These are phyloP conservation scores for Hyperopisus bebe DNA, from an alignment of 2,113 vertebrate genomes.

Conservation along the genomic window DNA sequence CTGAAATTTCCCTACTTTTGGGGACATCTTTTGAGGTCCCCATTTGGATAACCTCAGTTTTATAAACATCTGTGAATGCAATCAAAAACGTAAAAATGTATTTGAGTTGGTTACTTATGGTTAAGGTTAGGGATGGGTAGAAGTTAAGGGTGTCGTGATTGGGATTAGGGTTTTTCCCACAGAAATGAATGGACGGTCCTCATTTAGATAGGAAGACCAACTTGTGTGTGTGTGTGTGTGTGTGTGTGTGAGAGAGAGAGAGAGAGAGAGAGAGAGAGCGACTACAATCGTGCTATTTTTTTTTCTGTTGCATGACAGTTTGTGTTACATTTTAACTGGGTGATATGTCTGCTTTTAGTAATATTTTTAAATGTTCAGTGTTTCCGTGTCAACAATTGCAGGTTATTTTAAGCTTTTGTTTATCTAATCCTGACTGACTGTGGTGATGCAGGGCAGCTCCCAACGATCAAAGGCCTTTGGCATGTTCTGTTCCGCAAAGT, in stretches of 20 bases:
- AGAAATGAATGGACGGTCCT: not conserved
- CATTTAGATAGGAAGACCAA: not conserved
- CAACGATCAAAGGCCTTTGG: conserved; percentile 38
- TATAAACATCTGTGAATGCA: not conserved
- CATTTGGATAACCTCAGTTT: no score
- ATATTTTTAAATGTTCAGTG: not conserved
- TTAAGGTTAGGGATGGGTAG: not conserved
- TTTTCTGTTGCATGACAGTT: not conserved
- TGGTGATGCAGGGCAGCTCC: conserved; percentile 54
- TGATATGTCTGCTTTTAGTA: not conserved
- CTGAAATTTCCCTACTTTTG: no score
- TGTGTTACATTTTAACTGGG: not conserved
- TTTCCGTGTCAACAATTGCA: not conserved
- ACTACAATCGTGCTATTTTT: not conserved
- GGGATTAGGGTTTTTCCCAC: not conserved
- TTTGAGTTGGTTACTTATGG: not conserved
- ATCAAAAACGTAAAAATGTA: not conserved
- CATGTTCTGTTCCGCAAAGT: conserved; percentile 39
- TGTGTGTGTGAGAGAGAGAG: not conserved
- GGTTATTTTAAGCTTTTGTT: conserved; percentile 7
- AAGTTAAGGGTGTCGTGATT: not conserved
- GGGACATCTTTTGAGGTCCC: no score
- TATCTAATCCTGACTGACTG: not conserved
- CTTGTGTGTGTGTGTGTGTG: not conserved
- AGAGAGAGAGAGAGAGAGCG: not conserved